Base-by-base conservation (phyloP, 2,888 invertebrate genomes). In the Andrena minutula region DNA sequence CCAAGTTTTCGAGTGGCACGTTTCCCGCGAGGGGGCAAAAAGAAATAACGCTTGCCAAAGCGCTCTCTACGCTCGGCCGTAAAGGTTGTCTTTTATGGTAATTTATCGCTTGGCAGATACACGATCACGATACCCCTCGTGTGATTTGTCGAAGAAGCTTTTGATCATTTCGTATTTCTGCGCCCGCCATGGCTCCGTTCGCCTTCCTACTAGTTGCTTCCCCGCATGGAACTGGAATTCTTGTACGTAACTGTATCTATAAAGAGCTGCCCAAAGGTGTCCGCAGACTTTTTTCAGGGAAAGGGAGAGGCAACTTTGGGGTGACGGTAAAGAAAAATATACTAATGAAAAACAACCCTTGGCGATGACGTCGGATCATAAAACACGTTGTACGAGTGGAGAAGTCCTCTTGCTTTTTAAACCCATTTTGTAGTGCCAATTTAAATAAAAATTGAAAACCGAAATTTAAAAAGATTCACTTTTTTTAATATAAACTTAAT, bases 11-110 rank as follows among this genome's bases (percentile, higher is more conserved):
- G 76, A 74, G 74, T 35, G 66, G 64, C 69, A 73, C 41, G 23
- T 35, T 79, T 68, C 76, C 80, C 71, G 65, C 58, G 53, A 73
- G 60, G 49, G 41, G 65, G 49, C 79, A 70, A 71, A 76, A 82
- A 83, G 86, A 84, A 79, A 82, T 82, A 82, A 79, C 75, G 81
- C 76, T 88, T 82, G 79, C 79, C 84, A 70, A 85, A 76, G 78
- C 82, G 77, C 76, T 85, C 71, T 73, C 65, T 69, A 86, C 61
- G 6, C 73, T 47, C 76, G 69, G 20, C 61, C 66, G 75, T 77
- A 64, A 75, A 77, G 70, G 65, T 79, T 69, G 79, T 66, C 73
- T 63, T 66, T 73, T 56, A 12, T 58, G 63, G 56, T 75, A 83
- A 82, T 79, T 86, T 82, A 84, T 79, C 53, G 78, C 65, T 58